phyloP scores from a whole-genome alignment of 2,888 invertebrate genomes.

The Abrostola triplasia region DNA sequence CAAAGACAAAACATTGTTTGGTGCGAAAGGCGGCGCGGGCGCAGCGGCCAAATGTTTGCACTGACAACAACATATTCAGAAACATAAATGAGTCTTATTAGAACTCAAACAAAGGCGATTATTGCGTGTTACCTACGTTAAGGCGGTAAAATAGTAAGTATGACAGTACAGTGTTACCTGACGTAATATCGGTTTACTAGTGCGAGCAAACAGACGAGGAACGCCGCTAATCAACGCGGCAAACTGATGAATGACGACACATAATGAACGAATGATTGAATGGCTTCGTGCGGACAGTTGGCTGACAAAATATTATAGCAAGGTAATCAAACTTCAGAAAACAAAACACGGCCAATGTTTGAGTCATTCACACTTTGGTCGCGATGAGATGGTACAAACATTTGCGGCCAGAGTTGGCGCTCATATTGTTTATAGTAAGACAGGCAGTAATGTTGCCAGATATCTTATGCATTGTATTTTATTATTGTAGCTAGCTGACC shows the following conservation, averaged over 20 bases:
- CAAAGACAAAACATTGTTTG: conserved; percentile 75
- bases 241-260: conserved; percentile 63
- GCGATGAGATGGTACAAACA: background rate
- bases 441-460: background rate
- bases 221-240: conserved; percentile 66
- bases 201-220: conserved; percentile 62
- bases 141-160: conserved; percentile 49
- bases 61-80: conserved; percentile 48
- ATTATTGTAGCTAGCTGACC: too few species aligned
- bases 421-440: background rate
- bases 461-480: background rate
- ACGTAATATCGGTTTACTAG: conserved; percentile 69
- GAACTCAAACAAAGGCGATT: conserved; percentile 49
- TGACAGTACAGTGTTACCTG: conserved; percentile 70
- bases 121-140: conserved; percentile 28
- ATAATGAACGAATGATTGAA: conserved; percentile 58
- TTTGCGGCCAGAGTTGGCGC: conserved; percentile 1
- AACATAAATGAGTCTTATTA: conserved; percentile 44
- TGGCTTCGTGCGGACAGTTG: conserved; percentile 33
- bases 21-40: conserved; percentile 68
- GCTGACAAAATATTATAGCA: conserved; percentile 24
- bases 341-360: background rate
- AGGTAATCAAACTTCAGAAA: background rate
- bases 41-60: conserved; percentile 61
- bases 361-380: background rate